phyloP scores from a whole-genome alignment of 2,797 vertebrate genomes.

The Micropoecilia bifurca region DNA sequence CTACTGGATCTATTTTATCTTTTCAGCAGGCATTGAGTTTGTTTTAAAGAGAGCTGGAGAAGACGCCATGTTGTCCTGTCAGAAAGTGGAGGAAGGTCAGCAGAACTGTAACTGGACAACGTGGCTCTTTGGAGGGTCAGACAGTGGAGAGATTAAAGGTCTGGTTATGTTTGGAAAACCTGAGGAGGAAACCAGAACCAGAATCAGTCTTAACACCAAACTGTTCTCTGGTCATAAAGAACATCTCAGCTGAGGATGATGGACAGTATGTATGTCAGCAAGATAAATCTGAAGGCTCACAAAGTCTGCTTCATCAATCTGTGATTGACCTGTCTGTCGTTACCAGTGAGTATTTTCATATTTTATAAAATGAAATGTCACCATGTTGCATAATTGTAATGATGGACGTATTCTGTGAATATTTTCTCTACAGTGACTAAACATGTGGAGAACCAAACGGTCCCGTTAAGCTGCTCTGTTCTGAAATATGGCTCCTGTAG shows the following conservation, averaged over 20 bases:
- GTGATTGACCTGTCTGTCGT: slow-evolving; percentile 9
- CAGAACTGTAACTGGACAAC: background rate
- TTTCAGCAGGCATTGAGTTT: background rate
- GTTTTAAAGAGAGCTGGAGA: background rate
- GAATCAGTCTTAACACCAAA: slow-evolving; percentile 7
- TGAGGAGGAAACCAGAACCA: background rate
- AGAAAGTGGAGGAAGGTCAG: background rate
- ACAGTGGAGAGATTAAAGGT: background rate
- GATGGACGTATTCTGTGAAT: background rate
- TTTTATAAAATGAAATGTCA: too few species aligned
- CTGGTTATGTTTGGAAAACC: background rate
- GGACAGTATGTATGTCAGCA: slow-evolving; percentile 4
- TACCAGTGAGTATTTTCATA: slow-evolving; percentile 29
- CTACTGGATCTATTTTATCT: background rate
- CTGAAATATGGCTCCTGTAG: accelerated
- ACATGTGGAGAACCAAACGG: background rate
- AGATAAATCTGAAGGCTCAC: background rate
- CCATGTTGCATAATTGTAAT: background rate
- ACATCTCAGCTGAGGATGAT: slow-evolving; percentile 7
- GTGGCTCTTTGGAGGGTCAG: background rate
- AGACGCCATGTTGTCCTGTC: slow-evolving; percentile 18
- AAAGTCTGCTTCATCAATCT: accelerated
- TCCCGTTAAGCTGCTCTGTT: background rate
- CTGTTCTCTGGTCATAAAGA: slow-evolving; percentile 49
- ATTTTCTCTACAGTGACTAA: background rate